Evolutionary conservation across 1,140 invertebrate species (phyloP).

Genomic region (Maniola jurtina): DNA sequence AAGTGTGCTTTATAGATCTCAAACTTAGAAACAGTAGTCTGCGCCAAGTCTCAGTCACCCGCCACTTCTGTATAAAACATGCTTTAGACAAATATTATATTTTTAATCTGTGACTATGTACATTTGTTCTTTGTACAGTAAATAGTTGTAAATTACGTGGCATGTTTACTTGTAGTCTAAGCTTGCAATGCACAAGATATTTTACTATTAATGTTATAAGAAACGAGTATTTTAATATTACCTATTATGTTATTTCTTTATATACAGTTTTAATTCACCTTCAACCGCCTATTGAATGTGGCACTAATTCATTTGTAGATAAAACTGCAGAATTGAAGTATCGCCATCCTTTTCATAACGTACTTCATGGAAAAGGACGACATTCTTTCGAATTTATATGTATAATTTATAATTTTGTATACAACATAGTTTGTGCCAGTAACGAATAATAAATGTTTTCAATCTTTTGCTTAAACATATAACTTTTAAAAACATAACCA

Average conservation of each 20-base stretch:
- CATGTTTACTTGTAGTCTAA: constrained; percentile 58
- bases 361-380: background rate
- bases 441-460: background rate
- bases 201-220: constrained; percentile 37
- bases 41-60: too few relatives aligned
- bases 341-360: background rate
- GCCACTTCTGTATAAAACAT: too few relatives aligned
- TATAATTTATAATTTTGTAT: background rate
- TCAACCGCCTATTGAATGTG: constrained; percentile 16
- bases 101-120: constrained; percentile 47
- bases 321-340: background rate
- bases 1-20: too few relatives aligned
- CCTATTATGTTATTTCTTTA: constrained; percentile 22
- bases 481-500: background rate
- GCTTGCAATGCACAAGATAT: constrained; percentile 63
- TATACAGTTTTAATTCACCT: constrained; percentile 7
- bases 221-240: constrained; percentile 32
- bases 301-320: background rate
- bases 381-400: background rate
- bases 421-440: background rate
- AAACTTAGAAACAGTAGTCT: too few relatives aligned
- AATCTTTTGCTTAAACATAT: background rate
- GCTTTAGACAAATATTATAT: constrained; percentile 4
- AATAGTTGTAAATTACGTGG: constrained; percentile 57
- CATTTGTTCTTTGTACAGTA: constrained; percentile 57